phyloP scores from a whole-genome alignment of 2,113 vertebrate species.

The Stigmatopora nigra region DNA sequence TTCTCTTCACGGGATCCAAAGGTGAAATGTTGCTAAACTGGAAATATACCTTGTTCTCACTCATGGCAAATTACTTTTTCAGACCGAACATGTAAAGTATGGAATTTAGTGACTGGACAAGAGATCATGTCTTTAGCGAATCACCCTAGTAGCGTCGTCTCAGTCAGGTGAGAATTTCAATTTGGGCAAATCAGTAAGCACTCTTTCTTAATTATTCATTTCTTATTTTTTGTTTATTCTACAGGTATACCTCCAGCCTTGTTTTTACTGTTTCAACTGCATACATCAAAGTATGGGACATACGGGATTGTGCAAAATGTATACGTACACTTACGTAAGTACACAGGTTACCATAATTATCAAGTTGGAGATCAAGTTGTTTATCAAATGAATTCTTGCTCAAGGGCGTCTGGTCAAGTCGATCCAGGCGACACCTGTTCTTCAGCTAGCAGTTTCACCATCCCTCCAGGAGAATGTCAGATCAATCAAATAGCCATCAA shows the following conservation, averaged over 20 bases:
- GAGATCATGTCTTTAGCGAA: conserved; percentile 91
- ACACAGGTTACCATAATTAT: fast-evolving
- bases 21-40: conserved; percentile 58
- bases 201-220: too few relatives aligned
- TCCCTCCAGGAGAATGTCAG: conserved; percentile 91
- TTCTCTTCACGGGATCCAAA: conserved; percentile 97
- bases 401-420: conserved; percentile 88
- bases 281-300: conserved; percentile 98
- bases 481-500: conserved; percentile 93
- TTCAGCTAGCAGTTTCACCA: conserved; percentile 73
- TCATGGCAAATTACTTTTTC: conserved; percentile 21
- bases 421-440: conserved; percentile 80
- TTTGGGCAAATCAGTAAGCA: too few relatives aligned
- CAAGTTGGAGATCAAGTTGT: not conserved
- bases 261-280: conserved; percentile 93
- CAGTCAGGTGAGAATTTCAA: conserved; percentile 50
- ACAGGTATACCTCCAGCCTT: conserved; percentile 84
- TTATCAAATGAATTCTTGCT: not conserved
- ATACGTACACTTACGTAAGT: conserved; percentile 90
- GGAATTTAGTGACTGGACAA: conserved; percentile 97
- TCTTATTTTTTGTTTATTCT: not conserved
- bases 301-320: conserved; percentile 93
- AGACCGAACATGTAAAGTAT: conserved; percentile 98
- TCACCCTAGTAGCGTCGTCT: conserved; percentile 86
- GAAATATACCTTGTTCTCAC: not conserved